Conservation (phyloP, 2,797 vertebrate species). For the Crenuchus spilurus region DNA sequence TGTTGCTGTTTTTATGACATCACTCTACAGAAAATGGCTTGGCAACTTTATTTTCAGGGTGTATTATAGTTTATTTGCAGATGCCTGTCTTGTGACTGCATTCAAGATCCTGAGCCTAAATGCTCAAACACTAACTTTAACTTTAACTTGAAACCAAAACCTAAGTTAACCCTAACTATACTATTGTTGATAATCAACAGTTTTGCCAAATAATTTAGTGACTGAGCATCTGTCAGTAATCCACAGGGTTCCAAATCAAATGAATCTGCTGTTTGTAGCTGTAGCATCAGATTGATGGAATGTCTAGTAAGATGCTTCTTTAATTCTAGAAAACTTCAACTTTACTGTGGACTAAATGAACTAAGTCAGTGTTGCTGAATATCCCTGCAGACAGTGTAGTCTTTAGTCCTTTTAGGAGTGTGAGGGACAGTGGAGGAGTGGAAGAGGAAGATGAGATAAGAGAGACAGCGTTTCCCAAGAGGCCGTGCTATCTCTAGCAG, state of each 20-base stretch:
- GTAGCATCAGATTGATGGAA: not conserved
- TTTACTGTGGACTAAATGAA: not conserved
- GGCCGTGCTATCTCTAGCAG: constrained; percentile 39
- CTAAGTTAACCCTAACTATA: too few relatives aligned
- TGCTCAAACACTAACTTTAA: too few relatives aligned
- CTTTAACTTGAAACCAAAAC: not conserved
- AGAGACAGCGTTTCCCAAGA: constrained; percentile 33
- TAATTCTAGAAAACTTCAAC: not conserved
- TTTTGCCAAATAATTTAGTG: too few relatives aligned
- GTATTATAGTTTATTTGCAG: too few relatives aligned
- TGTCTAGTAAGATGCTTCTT: not conserved
- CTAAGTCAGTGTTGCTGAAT: not conserved
- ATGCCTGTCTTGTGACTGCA: too few relatives aligned
- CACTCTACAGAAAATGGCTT: too few relatives aligned
- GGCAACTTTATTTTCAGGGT: too few relatives aligned
- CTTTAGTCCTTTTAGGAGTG: constrained; percentile 3
- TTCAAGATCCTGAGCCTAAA: too few relatives aligned
- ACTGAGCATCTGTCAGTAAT: not conserved
- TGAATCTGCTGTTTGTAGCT: not conserved
- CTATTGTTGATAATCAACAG: not conserved
- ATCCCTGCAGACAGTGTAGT: not conserved
- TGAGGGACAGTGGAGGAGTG: not conserved
- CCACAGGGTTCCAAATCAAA: not conserved
- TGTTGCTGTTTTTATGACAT: too few relatives aligned
- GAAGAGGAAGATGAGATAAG: constrained; percentile 35